Percentiles rank a stretch among this genome's conserved stretches.
phyloP scores from a whole-genome alignment of 1,140 invertebrate species.

The Steinernema feltiae region DNA sequence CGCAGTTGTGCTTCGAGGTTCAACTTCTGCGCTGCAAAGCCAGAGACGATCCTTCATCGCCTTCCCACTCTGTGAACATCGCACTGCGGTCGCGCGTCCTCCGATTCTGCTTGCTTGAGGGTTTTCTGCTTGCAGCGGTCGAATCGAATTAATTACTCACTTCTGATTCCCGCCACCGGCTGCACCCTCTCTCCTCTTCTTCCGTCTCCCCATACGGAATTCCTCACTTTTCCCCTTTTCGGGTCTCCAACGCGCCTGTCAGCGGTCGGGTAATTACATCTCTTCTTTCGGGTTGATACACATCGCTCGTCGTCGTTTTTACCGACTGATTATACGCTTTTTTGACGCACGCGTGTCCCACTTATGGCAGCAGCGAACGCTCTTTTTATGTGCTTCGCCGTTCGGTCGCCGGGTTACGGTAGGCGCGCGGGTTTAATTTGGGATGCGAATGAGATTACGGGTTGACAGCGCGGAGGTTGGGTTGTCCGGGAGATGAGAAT shows the following conservation, averaged over 20 bases:
- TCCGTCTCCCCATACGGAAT: background rate
- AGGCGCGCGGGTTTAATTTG: background rate
- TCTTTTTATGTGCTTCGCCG: background rate
- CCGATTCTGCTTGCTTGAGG: background rate
- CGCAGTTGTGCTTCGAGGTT: no score
- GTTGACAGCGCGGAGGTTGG: background rate
- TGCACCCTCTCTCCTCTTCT: background rate
- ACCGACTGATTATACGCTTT: background rate
- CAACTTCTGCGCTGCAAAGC: no score
- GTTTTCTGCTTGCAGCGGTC: background rate
- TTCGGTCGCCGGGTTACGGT: background rate
- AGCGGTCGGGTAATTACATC: slow-evolving; percentile 9
- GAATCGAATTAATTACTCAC: background rate
- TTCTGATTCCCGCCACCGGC: background rate
- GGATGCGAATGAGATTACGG: background rate
- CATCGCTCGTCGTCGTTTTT: background rate
- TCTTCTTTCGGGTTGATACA: background rate
- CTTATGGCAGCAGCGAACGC: background rate
- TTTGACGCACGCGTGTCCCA: background rate
- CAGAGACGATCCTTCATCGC: no score
- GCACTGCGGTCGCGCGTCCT: background rate
- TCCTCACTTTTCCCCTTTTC: background rate
- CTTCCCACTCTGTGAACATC: no score
- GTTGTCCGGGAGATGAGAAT: no score
- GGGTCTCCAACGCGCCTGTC: background rate